A percentile compares a stretch with the other conserved stretches of the same genome.
Evolutionary conservation across 2,113 vertebrate genomes (phyloP).

Genomic region (Carassius auratus): DNA sequence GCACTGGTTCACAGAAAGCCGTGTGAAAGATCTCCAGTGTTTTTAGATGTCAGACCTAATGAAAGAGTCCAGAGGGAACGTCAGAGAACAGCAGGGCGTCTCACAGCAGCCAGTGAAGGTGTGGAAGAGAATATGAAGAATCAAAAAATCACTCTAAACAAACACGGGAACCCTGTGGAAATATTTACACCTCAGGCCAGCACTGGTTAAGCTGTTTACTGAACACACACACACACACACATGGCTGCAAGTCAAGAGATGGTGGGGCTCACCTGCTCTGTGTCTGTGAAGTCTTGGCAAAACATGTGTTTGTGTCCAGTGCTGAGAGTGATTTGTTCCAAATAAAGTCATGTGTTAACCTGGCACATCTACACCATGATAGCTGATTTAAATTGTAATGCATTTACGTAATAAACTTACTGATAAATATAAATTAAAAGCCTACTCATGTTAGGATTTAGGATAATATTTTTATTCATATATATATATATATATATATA

Average conservation of each 20-base stretch:
- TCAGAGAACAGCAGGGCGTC: not conserved
- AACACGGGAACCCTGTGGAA: not conserved
- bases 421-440: not conserved
- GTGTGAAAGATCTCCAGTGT: not conserved
- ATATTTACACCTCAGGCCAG: not conserved
- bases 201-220: slow-evolving; percentile 10
- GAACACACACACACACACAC: not conserved
- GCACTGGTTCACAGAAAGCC: slow-evolving; percentile 2
- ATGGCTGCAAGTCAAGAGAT: not conserved
- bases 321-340: not conserved
- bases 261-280: slow-evolving; percentile 2
- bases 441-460: not conserved
- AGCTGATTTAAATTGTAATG: not conserved
- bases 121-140: slow-evolving; percentile 11
- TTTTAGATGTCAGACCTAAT: slow-evolving; percentile 4
- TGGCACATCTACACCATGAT: not conserved
- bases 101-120: not conserved
- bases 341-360: slow-evolving; percentile 1
- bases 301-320: not conserved
- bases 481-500: too few species aligned
- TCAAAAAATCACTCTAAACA: not conserved
- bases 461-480: too few species aligned
- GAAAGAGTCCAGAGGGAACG: not conserved
- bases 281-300: not conserved
- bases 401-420: not conserved